Conservation (phyloP, 2,888 invertebrate species). For the Erebia palarica region DNA sequence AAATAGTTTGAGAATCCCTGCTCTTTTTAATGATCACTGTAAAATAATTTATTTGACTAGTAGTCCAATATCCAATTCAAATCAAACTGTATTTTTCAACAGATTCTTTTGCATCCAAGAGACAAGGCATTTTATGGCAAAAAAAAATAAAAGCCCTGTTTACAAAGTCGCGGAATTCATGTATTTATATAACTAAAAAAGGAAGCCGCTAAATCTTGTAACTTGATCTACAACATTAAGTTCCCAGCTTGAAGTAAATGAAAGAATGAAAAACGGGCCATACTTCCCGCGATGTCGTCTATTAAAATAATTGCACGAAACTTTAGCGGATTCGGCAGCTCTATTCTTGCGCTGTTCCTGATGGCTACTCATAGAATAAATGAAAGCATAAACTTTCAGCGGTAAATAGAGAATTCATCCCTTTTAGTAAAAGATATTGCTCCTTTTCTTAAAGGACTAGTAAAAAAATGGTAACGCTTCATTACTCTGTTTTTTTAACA, state of each 20-base stretch:
- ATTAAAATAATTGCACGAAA: constrained; percentile 68
- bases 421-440: background rate
- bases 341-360: constrained; percentile 14
- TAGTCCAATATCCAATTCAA: too few species aligned
- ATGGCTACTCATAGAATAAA: constrained; percentile 21
- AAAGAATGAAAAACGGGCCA: constrained; percentile 60
- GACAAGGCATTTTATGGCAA: too few species aligned
- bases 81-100: too few species aligned
- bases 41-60: too few species aligned
- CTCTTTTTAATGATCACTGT: too few species aligned
- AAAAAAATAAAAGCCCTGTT: too few species aligned
- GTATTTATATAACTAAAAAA: background rate
- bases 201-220: constrained; percentile 28
- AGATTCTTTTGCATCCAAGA: too few species aligned
- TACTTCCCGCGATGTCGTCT: constrained; percentile 58
- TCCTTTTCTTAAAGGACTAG: too few species aligned
- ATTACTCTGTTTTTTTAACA: too few species aligned
- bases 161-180: too few species aligned
- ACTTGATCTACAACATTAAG: constrained; percentile 35
- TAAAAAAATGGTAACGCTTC: too few species aligned
- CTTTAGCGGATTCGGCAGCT: constrained; percentile 46
- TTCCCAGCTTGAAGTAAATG: constrained; percentile 51
- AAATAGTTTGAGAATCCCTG: too few species aligned
- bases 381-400: constrained; percentile 7
- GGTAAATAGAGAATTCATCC: constrained; percentile 3